Evolutionary conservation across 2,797 vertebrate species (phyloP).

Genomic region (Astyanax mexicanus): DNA sequence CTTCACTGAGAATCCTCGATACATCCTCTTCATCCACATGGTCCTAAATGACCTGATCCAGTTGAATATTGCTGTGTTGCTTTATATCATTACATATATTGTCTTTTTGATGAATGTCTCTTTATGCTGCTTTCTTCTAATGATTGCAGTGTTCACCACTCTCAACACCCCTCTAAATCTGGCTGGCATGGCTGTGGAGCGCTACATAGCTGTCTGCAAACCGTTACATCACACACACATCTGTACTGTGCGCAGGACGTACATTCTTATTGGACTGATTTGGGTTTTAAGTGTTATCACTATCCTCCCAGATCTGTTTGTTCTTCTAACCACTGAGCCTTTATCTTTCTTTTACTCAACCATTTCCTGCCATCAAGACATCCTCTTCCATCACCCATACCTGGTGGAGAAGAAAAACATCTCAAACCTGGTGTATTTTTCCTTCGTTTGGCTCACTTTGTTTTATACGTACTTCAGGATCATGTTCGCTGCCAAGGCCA

Average conservation of each 20-base stretch:
- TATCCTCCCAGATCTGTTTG: not conserved
- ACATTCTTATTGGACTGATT: not conserved
- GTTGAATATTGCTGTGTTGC: not conserved
- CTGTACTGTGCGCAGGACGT: not conserved
- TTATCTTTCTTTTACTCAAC: not conserved
- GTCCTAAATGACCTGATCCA: not conserved
- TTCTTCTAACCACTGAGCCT: not conserved
- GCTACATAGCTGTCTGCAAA: not conserved
- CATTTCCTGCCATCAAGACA: not conserved
- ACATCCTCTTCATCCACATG: not conserved
- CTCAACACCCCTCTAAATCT: not conserved
- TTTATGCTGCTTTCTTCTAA: not conserved
- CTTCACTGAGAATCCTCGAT: not conserved
- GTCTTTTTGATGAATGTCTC: not conserved
- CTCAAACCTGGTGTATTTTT: not conserved
- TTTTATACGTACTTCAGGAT: conserved; percentile 75
- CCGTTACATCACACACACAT: not conserved
- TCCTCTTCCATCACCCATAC: not conserved
- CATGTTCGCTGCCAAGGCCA: conserved; percentile 50
- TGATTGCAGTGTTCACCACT: not conserved
- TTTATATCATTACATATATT: not conserved
- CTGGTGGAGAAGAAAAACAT: not conserved
- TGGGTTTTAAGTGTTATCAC: not conserved
- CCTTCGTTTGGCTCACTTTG: conserved; percentile 51
- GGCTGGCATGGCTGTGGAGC: not conserved